Percentiles rank a stretch among this genome's conserved stretches.
Evolutionary conservation across 1,140 invertebrate species (phyloP).

Genomic region (Apocrypta bakeri): DNA sequence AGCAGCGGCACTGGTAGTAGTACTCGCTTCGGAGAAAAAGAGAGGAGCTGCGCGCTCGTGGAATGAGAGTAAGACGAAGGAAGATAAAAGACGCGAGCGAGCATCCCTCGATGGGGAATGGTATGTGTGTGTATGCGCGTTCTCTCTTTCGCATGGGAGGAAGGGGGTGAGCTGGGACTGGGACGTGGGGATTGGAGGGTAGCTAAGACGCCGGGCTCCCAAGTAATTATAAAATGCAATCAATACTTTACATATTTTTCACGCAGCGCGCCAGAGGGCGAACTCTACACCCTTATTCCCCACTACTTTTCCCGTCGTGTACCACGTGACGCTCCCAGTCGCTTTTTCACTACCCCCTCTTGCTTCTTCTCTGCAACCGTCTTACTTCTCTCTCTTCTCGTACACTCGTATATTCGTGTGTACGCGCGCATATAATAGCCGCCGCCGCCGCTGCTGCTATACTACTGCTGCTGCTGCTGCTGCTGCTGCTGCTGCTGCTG

Average conservation of each 20-base stretch:
- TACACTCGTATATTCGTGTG: not conserved
- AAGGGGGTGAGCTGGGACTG: constrained; percentile 54
- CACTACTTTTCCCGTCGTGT: constrained; percentile 14
- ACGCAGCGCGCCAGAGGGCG: constrained; percentile 63
- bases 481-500: not conserved
- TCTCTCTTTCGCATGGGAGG: constrained; percentile 46
- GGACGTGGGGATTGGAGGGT: constrained; percentile 54
- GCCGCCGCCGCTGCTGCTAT: not conserved
- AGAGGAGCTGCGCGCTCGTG: constrained; percentile 32
- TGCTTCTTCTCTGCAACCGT: constrained; percentile 8
- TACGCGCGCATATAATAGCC: constrained; percentile 3
- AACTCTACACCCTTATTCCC: constrained; percentile 34
- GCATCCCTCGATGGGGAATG: not conserved
- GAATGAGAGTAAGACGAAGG: constrained; percentile 50
- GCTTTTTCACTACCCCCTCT: constrained; percentile 4
- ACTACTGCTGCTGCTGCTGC: not conserved
- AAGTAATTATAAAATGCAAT: constrained; percentile 77
- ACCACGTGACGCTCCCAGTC: constrained; percentile 36
- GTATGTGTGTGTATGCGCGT: constrained; percentile 1
- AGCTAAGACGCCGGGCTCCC: constrained; percentile 74
- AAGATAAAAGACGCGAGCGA: constrained; percentile 57
- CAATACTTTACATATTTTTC: constrained; percentile 76
- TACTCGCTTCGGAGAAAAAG: not conserved
- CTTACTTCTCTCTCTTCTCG: constrained; percentile 10
- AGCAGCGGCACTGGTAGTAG: not conserved